Conservation (phyloP, 2,113 vertebrate genomes). For the Cinclus mexicanus region DNA sequence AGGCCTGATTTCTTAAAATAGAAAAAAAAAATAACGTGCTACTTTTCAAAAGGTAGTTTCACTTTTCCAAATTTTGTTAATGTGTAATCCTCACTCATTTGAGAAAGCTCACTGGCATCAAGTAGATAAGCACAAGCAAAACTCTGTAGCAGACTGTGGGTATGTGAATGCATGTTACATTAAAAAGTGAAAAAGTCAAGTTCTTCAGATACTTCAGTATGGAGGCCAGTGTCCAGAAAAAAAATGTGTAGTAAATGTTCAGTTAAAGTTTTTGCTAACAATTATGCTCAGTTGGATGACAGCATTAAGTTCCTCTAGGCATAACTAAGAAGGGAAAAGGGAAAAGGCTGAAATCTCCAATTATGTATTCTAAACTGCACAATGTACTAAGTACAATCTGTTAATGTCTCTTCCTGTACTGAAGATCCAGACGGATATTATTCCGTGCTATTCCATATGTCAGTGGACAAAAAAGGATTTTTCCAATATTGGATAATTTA, state of each 20-base stretch:
- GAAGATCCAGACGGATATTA: background rate
- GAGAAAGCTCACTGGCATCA: background rate
- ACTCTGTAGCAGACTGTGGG: background rate
- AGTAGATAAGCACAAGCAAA: background rate
- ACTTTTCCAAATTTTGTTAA: background rate
- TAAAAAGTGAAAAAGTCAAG: background rate
- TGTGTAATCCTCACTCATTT: background rate
- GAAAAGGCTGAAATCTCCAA: background rate
- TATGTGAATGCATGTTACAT: background rate
- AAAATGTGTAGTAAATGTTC: background rate
- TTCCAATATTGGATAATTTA: background rate
- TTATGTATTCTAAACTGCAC: background rate
- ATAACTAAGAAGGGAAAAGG: background rate
- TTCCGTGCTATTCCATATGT: background rate
- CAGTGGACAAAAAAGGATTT: background rate
- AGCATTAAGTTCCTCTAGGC: background rate
- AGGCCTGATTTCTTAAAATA: background rate
- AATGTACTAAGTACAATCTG: background rate
- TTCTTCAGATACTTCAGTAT: background rate
- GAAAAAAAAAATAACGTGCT: background rate
- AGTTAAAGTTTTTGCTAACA: background rate
- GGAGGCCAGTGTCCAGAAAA: background rate
- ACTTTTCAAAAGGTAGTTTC: background rate
- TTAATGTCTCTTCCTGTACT: background rate
- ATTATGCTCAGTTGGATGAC: background rate